Evolutionary conservation across 2,113 vertebrate species (phyloP), one percentile per base, ranked within the genome.

Genomic region (Geococcyx californianus): DNA sequence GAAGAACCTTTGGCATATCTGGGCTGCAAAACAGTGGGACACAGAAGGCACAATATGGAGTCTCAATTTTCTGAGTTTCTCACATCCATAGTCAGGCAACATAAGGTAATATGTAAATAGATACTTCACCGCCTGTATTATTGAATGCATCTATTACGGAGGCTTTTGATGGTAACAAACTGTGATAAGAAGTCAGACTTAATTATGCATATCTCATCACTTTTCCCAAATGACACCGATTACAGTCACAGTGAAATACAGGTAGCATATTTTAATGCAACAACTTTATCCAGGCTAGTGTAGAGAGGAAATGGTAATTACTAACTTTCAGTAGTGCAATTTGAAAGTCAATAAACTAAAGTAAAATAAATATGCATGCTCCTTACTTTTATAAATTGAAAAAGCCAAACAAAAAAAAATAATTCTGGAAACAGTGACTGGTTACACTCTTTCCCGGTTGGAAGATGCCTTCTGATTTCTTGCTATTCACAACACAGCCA

Each of bases 161-260:
- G 94, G 33, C 75, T 90, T 95, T 97, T 93, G 97, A 96, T 77
- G 91, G 89, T 96, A 95, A 97, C 94, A 96, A 95, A 94, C 67
- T 95, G 68, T 91, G 82, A 96, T 95, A 96, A 81, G 81, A 93
- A 97, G 97, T 97, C 91, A 95, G 92, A 87, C 89, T 93, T 97
- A 98, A 97, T 98, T 98, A 97, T 97, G 95, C 90, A 94, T 84
- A 97, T 94, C 75, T 95, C 82, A 96, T 90, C 94, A 97, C 83
- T 95, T 84, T 91, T 84, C 96, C 96, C 95, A 89, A 94, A 96
- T 95, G 94, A 97, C 84, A 97, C 93, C 78, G 40, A 97, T 95
- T 95, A 96, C 84, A 76, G 82, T 92, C 86, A 72, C 91, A 94
- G 91, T 6, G 75, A 90, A 97, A 85, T 91, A 94, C 82, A 96